Percentiles rank a stretch among this genome's conserved stretches.
Evolutionary conservation across 1,140 invertebrate species (phyloP).

Genomic region (Gryllus bimaculatus): DNA sequence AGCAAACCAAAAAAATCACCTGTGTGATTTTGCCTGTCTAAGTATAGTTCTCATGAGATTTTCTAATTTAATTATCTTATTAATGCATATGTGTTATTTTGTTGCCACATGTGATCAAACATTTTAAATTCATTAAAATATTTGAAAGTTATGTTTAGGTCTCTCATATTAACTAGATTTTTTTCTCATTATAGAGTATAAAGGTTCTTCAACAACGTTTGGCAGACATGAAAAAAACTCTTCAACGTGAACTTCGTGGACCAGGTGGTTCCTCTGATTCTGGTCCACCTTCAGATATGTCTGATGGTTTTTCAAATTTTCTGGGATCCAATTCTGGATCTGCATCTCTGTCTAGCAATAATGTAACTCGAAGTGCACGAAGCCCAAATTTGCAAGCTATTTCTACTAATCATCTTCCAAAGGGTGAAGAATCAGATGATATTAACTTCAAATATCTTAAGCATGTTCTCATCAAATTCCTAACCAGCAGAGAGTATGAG

Average conservation of each 20-base stretch:
- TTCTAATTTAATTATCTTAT: no score
- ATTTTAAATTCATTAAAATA: no score
- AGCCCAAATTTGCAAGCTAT: constrained; percentile 7
- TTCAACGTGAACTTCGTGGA: constrained; percentile 69
- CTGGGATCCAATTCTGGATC: neutral
- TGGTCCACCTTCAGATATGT: neutral
- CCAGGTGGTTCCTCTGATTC: constrained; percentile 3
- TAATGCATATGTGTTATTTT: no score
- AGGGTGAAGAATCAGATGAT: constrained; percentile 46
- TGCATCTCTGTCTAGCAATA: constrained; percentile 34
- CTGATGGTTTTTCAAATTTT: neutral
- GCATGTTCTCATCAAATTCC: constrained; percentile 85
- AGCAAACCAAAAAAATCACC: no score
- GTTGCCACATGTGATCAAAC: no score
- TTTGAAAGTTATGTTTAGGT: no score
- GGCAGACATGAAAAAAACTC: constrained; percentile 80
- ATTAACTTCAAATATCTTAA: constrained; percentile 83
- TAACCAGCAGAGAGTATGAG: constrained; percentile 76
- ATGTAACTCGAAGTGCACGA: neutral
- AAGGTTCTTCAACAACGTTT: constrained; percentile 78
- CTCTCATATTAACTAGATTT: no score
- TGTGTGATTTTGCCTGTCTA: no score
- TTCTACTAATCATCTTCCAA: constrained; percentile 12
- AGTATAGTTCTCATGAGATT: no score
- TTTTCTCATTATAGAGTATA: constrained; percentile 52